Evolutionary conservation across 35 echinoderm and acorn worm species (phyloP), one percentile per base, ranked within the genome.

Genomic region (Lytechinus variegatus): DNA sequence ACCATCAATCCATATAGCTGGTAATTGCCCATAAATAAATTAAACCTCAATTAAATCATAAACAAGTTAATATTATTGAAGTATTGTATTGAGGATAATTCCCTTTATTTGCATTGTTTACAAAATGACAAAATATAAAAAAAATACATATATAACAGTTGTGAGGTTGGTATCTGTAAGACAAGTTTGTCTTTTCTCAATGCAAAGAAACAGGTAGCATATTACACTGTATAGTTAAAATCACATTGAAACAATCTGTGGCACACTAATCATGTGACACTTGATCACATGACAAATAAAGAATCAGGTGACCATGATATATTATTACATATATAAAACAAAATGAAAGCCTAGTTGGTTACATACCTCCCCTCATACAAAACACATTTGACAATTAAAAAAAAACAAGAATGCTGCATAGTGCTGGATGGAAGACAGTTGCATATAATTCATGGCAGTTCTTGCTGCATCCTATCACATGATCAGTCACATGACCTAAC

Each of bases 331-430:
- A 79, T 24, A 79, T 24, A 79, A 8, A n/a, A 79, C n/a, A 79
- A 16, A 79, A 79, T 79, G 66, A 79, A 79, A 79, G 66, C 66
- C 66, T 79, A 58, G 13, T 58, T 79, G 66, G 66, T 79, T n/a
- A 79, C 66, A 93, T 93, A 91, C 28, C 53, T 56, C 53, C 91
- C 53, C 14, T 27, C 53, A 4, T 56, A 93, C 53, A 93, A 55
- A 10, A 54, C 8, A 27, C 27, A 79, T 24, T 2, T 44, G 33
- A 44, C 33, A 44, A 44, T 44, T n/a, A 44, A 44, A 44, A 44
- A 44, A 24, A 16, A 79, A 16, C 7, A 94, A 58, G 60, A 94
- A 94, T 61, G 54, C 94, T 94, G 16, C 94, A 61, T 21, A 56
- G 9, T 12, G 54, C n/a, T 94, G 55, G 33, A 55, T 28, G 27